Conservation (phyloP, 2,113 vertebrate genomes). For the Electrona antarctica region DNA sequence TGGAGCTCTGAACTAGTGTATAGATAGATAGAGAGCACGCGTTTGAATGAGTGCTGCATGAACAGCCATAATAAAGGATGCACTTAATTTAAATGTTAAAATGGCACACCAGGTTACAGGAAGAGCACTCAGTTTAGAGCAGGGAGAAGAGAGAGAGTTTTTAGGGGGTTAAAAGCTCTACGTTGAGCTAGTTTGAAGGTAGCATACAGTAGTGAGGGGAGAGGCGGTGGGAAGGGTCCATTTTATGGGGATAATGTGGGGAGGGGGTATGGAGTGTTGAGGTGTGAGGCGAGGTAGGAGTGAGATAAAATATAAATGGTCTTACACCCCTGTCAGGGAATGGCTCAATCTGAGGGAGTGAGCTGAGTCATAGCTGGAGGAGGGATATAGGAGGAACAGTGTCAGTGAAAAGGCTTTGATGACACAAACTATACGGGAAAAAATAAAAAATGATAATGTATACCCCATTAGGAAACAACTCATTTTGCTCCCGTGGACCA, state of each 20-base stretch:
- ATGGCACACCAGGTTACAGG: slow-evolving; percentile 34
- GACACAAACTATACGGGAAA: not conserved
- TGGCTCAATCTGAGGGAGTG: slow-evolving; percentile 46
- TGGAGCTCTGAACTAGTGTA: no score
- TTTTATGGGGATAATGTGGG: no score
- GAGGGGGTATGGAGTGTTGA: not conserved
- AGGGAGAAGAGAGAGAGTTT: slow-evolving; percentile 21
- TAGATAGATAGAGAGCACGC: not conserved
- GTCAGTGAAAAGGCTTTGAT: slow-evolving; percentile 33
- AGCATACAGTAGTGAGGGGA: not conserved
- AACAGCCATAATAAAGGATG: not conserved
- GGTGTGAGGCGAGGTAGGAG: not conserved
- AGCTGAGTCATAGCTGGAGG: slow-evolving; percentile 51
- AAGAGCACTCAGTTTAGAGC: slow-evolving; percentile 17
- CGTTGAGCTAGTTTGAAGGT: slow-evolving; percentile 6
- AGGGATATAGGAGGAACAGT: slow-evolving; percentile 56
- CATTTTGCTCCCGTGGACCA: not conserved
- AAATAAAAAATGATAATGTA: slow-evolving; percentile 5
- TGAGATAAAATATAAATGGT: slow-evolving; percentile 43
- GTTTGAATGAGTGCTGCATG: slow-evolving; percentile 2
- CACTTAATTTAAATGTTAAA: not conserved
- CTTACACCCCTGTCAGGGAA: slow-evolving; percentile 54
- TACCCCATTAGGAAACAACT: slow-evolving; percentile 15
- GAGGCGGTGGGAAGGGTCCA: slow-evolving; percentile 1
- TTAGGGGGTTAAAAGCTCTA: slow-evolving; percentile 10